Evolutionary conservation across 2,113 vertebrate species (phyloP), one percentile per base, ranked within the genome.

Genomic region (Alectura lathami): DNA sequence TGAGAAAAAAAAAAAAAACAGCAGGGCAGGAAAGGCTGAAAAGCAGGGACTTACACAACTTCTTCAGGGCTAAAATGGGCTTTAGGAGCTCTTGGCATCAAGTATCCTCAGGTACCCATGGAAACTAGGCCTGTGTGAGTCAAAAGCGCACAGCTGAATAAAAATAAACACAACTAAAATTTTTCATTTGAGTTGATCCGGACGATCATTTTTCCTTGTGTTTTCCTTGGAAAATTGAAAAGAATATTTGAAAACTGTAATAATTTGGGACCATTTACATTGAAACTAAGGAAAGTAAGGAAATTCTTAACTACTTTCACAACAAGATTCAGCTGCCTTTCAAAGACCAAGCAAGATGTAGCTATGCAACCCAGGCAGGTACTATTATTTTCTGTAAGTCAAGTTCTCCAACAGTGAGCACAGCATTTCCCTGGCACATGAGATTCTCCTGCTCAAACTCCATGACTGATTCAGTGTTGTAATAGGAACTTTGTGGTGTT

Each of bases 91-190:
- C 77, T 78, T 90, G 83, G 47, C 86, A 93, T 56, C 51, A 81
- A 45, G 18, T 70, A 67, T 81, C 42, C 56, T 70, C 70, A 88
- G 80, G 63, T 95, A 77, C 88, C 88, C 69, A 22, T 90, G 86
- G 92, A 93, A 95, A 96, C 93, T 69, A 84, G 60, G 86, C 42
- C 77, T 70, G 38, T 86, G 60, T 95, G 81, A 94, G 86, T 92
- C 64, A 94, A 94, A 96, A 92, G 38, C 6, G 2, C 56, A 81
- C 3, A 84, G 50, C 34, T 70, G 73, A 92, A 81, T 66, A 83
- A 91, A 94, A 92, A 83, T 68, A 95, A 94, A 75, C 64, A 87
- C 62, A 93, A 56, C 8, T 64, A 47, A 92, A 95, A 67, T 53
- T 64, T 56, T 94, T 75, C 12, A 24, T 63, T 74, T 89, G 26